Evolutionary conservation across 2,113 vertebrate species (phyloP).

Genomic region (Corythaeola cristata): DNA sequence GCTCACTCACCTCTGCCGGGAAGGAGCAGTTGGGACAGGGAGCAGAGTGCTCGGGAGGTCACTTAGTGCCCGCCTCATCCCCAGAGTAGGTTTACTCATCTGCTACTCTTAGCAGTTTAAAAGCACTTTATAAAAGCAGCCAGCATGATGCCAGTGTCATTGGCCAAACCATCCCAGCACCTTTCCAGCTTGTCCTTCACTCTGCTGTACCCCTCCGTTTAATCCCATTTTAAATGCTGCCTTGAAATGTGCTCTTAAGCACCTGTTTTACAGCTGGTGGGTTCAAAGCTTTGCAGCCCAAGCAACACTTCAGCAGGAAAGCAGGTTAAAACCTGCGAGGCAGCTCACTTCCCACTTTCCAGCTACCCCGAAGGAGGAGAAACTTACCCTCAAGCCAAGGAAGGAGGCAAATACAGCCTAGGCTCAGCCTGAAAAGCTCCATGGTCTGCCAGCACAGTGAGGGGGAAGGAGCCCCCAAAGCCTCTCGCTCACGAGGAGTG

Average conservation of each 20-base stretch:
- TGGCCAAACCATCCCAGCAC: not conserved
- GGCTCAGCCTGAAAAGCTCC: slow-evolving; percentile 59
- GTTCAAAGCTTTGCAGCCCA: not conserved
- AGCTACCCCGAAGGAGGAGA: not conserved
- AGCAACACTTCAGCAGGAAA: not conserved
- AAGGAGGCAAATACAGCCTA: slow-evolving; percentile 53
- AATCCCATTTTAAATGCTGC: not conserved
- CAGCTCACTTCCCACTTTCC: not conserved
- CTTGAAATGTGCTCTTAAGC: not conserved
- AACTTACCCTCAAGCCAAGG: slow-evolving; percentile 68
- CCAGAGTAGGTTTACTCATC: not conserved
- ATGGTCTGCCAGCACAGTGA: not conserved
- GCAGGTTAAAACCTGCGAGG: not conserved
- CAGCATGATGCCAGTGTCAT: fast-evolving
- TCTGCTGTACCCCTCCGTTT: not conserved
- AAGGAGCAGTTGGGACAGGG: not conserved
- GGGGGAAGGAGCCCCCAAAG: not conserved
- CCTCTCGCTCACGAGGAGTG: not conserved
- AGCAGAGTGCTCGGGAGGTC: not conserved
- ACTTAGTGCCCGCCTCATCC: not conserved
- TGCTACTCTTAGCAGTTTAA: not conserved
- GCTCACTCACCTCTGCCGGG: not conserved
- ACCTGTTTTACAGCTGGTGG: not conserved
- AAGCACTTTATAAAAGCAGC: not conserved
- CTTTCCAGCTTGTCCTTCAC: not conserved